These are phyloP conservation scores for Melanostoma scalare DNA, from an alignment of 2,888 invertebrate genomes.

Conservation along the genomic window DNA sequence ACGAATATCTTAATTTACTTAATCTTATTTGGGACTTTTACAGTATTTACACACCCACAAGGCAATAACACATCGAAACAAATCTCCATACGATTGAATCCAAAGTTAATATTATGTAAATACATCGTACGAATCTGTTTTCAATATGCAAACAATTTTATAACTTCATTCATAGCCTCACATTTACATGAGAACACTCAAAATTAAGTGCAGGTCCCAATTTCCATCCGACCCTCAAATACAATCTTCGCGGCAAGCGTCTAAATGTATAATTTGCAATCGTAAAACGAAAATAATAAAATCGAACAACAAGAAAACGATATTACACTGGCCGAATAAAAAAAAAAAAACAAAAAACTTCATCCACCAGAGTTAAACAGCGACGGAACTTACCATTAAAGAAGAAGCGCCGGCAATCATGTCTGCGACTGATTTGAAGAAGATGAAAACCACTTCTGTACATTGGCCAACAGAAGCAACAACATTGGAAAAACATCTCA, in stretches of 20 bases:
- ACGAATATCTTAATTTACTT: neutral
- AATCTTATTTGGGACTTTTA: conserved; percentile 6
- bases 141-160: conserved; percentile 11
- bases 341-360: neutral
- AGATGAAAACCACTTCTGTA: conserved; percentile 27
- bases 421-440: conserved; percentile 36
- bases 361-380: neutral
- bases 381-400: conserved; percentile 24
- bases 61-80: neutral
- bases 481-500: conserved; percentile 55
- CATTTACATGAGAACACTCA: conserved; percentile 34
- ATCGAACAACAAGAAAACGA: conserved; percentile 29
- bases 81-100: neutral
- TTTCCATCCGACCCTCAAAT: conserved; percentile 36
- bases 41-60: neutral
- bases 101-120: conserved; percentile 20
- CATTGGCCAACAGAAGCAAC: conserved; percentile 54
- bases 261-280: conserved; percentile 9
- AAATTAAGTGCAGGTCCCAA: conserved; percentile 47
- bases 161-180: conserved; percentile 3
- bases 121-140: conserved; percentile 7
- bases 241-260: neutral
- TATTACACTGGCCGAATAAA: neutral
- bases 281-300: conserved; percentile 26
- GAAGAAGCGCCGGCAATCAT: conserved; percentile 67